phyloP scores from a whole-genome alignment of 2,797 vertebrate genomes.

The Heliangelus exortis region DNA sequence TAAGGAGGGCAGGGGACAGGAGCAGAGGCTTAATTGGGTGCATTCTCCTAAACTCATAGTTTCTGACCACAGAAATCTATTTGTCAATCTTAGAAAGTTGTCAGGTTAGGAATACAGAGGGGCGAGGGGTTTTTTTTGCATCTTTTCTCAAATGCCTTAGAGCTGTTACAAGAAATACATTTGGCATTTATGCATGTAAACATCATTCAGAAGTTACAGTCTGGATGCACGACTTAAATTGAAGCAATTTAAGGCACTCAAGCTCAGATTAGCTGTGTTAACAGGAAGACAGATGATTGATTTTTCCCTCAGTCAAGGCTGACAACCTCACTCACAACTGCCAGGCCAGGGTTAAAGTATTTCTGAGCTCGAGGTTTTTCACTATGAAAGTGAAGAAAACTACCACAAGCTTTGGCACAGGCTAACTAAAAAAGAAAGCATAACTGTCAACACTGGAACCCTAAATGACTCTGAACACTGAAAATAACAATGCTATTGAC shows the following conservation, averaged over 20 bases:
- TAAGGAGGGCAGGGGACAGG: not conserved
- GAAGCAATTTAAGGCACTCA: constrained; percentile 5
- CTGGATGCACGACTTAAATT: not conserved
- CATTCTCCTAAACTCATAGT: not conserved
- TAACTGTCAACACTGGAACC: not conserved
- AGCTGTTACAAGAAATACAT: constrained; percentile 13
- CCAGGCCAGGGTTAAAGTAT: not conserved
- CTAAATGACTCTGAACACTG: not conserved
- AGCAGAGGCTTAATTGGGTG: not conserved
- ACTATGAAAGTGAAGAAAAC: not conserved
- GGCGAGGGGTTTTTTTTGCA: not conserved
- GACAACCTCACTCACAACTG: not conserved
- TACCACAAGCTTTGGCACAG: not conserved
- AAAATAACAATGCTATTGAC: not conserved
- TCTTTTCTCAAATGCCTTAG: not conserved
- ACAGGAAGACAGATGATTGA: not conserved
- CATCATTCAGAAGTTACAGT: constrained; percentile 5
- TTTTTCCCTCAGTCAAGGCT: not conserved
- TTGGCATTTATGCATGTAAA: constrained; percentile 20
- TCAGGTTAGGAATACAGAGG: not conserved
- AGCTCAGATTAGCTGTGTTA: not conserved
- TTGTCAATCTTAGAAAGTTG: not conserved
- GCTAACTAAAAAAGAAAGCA: not conserved
- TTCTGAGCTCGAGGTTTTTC: not conserved
- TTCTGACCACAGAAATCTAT: not conserved